A percentile compares a stretch with the other conserved stretches of the same genome.
Evolutionary conservation across 2,113 vertebrate species (phyloP).

Genomic region (Gnathonemus longibarbis): DNA sequence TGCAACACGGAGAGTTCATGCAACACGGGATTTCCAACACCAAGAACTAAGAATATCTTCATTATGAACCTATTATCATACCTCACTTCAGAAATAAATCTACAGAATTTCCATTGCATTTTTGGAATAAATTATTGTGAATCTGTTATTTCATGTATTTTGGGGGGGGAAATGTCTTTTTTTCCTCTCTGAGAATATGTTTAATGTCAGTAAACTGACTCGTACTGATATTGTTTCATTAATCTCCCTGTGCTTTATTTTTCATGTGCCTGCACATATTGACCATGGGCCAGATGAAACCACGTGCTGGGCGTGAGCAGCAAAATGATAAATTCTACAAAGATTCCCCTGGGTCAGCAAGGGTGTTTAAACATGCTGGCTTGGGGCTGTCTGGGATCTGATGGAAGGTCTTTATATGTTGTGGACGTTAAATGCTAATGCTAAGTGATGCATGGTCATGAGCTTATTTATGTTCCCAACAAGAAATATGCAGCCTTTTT

Average conservation of each 20-base stretch:
- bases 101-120: neutral
- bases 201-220: neutral
- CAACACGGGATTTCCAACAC: neutral
- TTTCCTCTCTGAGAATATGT: neutral
- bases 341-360: neutral
- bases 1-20: neutral
- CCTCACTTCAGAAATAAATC: neutral
- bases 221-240: neutral
- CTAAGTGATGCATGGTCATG: conserved; percentile 2
- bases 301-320: neutral
- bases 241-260: neutral
- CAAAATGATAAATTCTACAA: conserved; percentile 16
- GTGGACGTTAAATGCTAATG: conserved; percentile 26
- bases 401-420: conserved; percentile 17
- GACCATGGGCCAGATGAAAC: conserved; percentile 3
- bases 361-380: conserved; percentile 22
- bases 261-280: neutral
- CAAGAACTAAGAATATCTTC: neutral
- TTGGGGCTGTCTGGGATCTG: conserved; percentile 14
- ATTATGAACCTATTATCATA: neutral
- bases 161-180: neutral
- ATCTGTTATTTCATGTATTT: neutral
- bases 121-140: neutral
- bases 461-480: conserved; percentile 24
- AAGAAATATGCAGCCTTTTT: conserved; percentile 21